These are phyloP conservation scores for Myrmecobius fasciatus DNA, from an alignment of 2,113 vertebrate species.

Conservation along the genomic window DNA sequence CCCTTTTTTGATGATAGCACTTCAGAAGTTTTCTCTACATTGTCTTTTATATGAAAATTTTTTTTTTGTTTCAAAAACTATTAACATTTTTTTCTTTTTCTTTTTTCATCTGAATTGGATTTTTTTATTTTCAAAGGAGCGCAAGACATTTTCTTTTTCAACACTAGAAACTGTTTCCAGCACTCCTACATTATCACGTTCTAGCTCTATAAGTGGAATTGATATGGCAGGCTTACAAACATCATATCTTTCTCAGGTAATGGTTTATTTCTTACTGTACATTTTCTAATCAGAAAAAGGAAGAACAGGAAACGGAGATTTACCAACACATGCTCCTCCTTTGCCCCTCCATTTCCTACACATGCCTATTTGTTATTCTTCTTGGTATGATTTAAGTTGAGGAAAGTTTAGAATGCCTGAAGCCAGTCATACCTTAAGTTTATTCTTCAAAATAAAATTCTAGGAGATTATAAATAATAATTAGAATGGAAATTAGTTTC, in stretches of 20 bases:
- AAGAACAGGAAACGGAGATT: not conserved
- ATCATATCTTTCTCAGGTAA: slow-evolving; percentile 93
- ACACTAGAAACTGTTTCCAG: slow-evolving; percentile 89
- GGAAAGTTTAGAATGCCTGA: not conserved
- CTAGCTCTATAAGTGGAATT: slow-evolving; percentile 93
- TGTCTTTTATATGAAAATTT: slow-evolving; percentile 29
- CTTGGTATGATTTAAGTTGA: not conserved
- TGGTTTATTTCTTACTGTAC: not conserved
- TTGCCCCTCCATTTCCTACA: not conserved
- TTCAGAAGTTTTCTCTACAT: slow-evolving; percentile 19
- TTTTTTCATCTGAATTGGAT: slow-evolving; percentile 23
- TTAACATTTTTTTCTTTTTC: slow-evolving; percentile 12
- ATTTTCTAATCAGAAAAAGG: not conserved
- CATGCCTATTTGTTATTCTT: not conserved
- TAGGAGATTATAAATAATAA: not conserved
- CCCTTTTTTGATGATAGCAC: slow-evolving; percentile 26
- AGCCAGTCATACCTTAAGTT: not conserved
- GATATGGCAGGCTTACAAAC: slow-evolving; percentile 92
- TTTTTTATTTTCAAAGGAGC: slow-evolving; percentile 85
- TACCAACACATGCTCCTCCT: not conserved
- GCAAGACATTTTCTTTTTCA: slow-evolving; percentile 84
- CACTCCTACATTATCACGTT: slow-evolving; percentile 94
- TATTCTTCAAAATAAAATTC: not conserved
- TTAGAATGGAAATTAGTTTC: not conserved
- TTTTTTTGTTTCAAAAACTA: slow-evolving; percentile 4